These are phyloP conservation scores for Lindbergichthys nudifrons DNA, from an alignment of 2,797 vertebrate genomes.

Conservation along the genomic window DNA sequence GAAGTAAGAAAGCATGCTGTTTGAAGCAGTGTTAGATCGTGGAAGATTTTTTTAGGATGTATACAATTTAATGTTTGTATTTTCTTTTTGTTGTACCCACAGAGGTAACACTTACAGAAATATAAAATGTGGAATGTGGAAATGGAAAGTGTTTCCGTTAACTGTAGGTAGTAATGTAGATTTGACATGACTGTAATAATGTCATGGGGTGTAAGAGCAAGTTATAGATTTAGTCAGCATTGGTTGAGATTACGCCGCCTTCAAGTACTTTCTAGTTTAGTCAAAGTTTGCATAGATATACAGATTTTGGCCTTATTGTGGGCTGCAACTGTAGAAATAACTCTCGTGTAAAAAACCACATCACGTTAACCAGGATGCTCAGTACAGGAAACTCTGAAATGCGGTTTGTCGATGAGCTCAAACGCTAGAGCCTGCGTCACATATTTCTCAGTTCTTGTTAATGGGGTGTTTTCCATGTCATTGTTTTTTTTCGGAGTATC, in stretches of 20 bases:
- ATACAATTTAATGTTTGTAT: neutral
- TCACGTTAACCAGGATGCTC: conserved; percentile 73
- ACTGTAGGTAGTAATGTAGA: conserved; percentile 12
- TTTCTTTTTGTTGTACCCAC: neutral
- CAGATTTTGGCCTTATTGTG: conserved; percentile 60
- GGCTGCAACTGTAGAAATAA: conserved; percentile 69
- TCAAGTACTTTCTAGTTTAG: conserved; percentile 62
- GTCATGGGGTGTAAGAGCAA: conserved; percentile 19
- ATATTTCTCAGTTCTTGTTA: conserved; percentile 68
- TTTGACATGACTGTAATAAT: conserved; percentile 54
- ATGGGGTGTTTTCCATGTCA: conserved; percentile 63
- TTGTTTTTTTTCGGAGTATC: conserved; percentile 64
- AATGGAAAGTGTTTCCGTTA: conserved; percentile 30
- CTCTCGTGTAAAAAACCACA: conserved; percentile 72
- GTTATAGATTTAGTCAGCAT: conserved; percentile 52
- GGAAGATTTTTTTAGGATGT: neutral
- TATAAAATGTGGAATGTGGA: neutral
- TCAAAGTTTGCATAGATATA: conserved; percentile 45
- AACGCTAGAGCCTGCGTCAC: conserved; percentile 64
- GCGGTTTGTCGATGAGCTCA: conserved; percentile 57
- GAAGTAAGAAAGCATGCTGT: conserved; percentile 11
- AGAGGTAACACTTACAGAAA: neutral
- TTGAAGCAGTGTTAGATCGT: neutral
- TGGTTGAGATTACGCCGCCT: conserved; percentile 39
- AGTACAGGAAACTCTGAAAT: conserved; percentile 67